Base-by-base conservation (phyloP, 64 coral and sea anemone species). In the Actinia tenebrosa region DNA sequence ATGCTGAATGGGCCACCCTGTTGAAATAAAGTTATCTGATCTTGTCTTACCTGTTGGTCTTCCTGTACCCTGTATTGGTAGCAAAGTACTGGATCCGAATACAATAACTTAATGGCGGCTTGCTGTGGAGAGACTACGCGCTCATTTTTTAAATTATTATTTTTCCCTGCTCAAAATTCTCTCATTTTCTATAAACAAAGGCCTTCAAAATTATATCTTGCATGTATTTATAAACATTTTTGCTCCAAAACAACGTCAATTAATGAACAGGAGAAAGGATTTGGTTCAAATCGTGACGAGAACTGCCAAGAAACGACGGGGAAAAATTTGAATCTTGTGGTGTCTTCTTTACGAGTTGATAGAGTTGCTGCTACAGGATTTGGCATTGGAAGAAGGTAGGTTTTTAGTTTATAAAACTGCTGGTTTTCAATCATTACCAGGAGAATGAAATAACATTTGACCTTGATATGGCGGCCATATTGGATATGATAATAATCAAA, bases 271-370 rank as follows among this genome's bases (percentile, higher is more conserved):
- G 20, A 30, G 22, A 7, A 7, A 4, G 23, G n/a, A 23, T 14
- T 66, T n/a, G 63, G 63, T 22, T 66, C 63, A 66, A 66, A 66
- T 22, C 6, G 13, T 75, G 7, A 26, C n/a, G 26, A 75, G 25
- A 27, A 13, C 3, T 27, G 13, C 22, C 13, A 30, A 9, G 19
- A 22, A 75, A 81, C 46, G 50, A 53, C 63, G 15, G 79, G 83
- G 0, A 85, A 85, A 64, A 0, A 85, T 26, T n/a, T 85, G 56
- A 61, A 85, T 62, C 54, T 85, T 58, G 83, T 85, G 7, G 83
- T 85, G 30, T 85, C 83, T 23, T 85, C 83, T 55, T 26, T 85
- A 60, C 83, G 83, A 16, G 83, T 85, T 16, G 83, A 85, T 61
- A 59, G 83, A 60, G 26, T 85, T 61, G 83, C 83, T 44, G 83